Conservation (phyloP, 2,797 vertebrate genomes). For the Cynodonichthys magdalenae region DNA sequence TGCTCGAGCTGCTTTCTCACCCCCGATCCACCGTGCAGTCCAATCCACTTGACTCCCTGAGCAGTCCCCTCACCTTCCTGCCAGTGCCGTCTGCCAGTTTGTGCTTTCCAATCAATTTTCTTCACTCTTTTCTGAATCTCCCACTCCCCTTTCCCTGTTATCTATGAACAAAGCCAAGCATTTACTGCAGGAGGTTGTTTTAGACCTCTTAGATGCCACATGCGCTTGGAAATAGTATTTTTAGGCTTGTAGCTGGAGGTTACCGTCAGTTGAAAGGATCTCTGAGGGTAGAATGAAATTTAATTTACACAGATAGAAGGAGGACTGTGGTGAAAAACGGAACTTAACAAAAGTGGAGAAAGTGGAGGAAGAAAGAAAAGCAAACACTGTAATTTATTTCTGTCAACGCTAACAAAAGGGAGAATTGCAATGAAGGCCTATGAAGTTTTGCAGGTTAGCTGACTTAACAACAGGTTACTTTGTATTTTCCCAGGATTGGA, state of each 20-base stretch:
- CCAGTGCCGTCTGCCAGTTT: conserved; percentile 32
- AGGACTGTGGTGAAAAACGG: conserved; percentile 2
- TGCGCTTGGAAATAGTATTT: conserved; percentile 36
- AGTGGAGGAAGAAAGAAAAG: background rate
- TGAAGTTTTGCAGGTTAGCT: background rate
- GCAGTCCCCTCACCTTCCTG: conserved; percentile 26
- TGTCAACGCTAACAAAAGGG: background rate
- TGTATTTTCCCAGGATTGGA: background rate
- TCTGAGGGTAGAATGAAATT: conserved; percentile 21
- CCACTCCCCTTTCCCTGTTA: conserved; percentile 23
- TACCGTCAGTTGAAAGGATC: conserved; percentile 30
- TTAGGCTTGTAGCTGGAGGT: conserved; percentile 22
- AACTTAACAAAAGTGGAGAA: background rate
- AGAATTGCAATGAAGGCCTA: background rate
- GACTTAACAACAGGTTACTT: background rate
- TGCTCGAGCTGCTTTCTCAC: conserved; percentile 27
- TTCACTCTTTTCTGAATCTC: conserved; percentile 33
- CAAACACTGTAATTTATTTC: conserved; percentile 4
- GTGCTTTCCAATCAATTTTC: conserved; percentile 48
- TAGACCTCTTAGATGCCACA: conserved; percentile 38
- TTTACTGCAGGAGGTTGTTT: conserved; percentile 32
- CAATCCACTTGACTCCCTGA: conserved; percentile 17
- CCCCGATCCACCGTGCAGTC: conserved; percentile 5
- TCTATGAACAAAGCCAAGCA: conserved; percentile 32
- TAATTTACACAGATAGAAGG: conserved; percentile 20